Conservation (phyloP, 30 jellyfish, hydroid and myxozoan species). For the Sanderia malayensis region DNA sequence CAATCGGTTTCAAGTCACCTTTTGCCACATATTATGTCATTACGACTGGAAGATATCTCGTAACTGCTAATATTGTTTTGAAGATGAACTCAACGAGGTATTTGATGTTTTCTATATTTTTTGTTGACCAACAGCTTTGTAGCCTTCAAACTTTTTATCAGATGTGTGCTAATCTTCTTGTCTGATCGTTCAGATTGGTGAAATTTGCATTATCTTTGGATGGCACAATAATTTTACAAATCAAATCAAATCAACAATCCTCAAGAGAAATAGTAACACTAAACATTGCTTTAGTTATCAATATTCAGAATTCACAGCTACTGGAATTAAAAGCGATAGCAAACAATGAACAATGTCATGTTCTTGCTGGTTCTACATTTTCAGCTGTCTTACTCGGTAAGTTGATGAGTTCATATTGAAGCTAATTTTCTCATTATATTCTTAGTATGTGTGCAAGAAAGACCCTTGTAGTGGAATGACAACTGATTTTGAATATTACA, state of each 20-base stretch:
- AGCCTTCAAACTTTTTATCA: too few relatives aligned
- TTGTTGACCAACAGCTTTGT: too few relatives aligned
- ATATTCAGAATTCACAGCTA: slow-evolving; percentile 23
- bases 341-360: not conserved
- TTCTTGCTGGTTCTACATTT: slow-evolving; percentile 40
- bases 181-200: not conserved
- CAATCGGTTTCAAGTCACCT: slow-evolving; percentile 47
- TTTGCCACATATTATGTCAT: slow-evolving; percentile 35
- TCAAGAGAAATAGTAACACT: not conserved
- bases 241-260: not conserved
- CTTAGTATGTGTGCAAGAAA: too few relatives aligned
- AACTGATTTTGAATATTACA: too few relatives aligned
- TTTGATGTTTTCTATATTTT: not conserved
- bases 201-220: not conserved
- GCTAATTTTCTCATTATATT: too few relatives aligned
- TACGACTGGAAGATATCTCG: slow-evolving; percentile 30
- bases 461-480: too few relatives aligned
- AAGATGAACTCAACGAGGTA: slow-evolving; percentile 13
- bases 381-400: slow-evolving; percentile 44
- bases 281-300: slow-evolving; percentile 23
- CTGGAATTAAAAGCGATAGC: slow-evolving; percentile 36
- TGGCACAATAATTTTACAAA: not conserved
- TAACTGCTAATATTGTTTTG: slow-evolving; percentile 34
- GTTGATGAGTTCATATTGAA: too few relatives aligned
- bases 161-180: too few relatives aligned